phyloP scores from a whole-genome alignment of 1,140 invertebrate genomes.

The Dreissena polymorpha region DNA sequence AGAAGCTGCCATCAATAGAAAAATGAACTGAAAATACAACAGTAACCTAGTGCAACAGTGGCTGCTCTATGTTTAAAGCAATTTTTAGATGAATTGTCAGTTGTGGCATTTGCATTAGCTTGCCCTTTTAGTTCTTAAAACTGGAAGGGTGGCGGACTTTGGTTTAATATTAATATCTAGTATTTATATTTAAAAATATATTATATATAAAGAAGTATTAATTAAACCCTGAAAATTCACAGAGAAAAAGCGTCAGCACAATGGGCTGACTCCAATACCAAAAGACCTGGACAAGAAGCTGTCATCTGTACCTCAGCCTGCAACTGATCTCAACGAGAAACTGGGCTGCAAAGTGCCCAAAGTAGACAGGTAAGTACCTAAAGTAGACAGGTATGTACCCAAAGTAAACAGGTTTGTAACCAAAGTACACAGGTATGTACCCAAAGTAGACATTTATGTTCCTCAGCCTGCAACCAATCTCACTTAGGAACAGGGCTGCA shows the following conservation, averaged over 20 bases:
- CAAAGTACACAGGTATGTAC: constrained; percentile 8
- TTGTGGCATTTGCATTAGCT: no score
- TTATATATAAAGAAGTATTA: no score
- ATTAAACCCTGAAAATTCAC: not conserved
- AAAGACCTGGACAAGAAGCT: constrained; percentile 35
- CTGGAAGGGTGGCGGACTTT: no score
- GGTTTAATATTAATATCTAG: no score
- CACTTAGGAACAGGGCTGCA: constrained; percentile 11
- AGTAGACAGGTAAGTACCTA: constrained; percentile 16
- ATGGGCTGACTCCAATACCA: constrained; percentile 24
- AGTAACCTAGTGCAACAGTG: no score
- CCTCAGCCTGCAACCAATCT: constrained; percentile 3
- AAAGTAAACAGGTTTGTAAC: constrained; percentile 16
- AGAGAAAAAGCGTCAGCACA: constrained; percentile 9
- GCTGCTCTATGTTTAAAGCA: no score
- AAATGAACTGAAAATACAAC: no score
- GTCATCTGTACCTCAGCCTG: not conserved
- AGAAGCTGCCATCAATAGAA: no score
- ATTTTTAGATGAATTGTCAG: no score
- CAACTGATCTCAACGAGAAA: constrained; percentile 9
- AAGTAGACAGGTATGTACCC: constrained; percentile 18
- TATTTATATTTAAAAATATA: no score
- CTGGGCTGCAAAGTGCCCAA: constrained; percentile 9
- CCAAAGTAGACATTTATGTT: no score
- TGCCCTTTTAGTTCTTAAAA: no score